Conservation (phyloP, 1,140 invertebrate genomes). For the Ips typographus region DNA sequence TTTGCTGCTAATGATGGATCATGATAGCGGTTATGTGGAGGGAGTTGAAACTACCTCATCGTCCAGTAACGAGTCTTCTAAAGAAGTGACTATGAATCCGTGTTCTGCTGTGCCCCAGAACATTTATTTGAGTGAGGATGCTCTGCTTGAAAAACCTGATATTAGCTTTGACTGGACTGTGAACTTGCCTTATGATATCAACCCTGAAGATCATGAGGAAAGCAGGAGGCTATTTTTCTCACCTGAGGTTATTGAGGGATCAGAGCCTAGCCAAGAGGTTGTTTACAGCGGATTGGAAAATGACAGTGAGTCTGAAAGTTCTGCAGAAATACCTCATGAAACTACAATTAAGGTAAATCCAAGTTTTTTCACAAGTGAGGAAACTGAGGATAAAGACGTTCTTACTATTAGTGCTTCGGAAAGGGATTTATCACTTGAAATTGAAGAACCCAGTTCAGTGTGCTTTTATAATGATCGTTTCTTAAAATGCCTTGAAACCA, state of each 20-base stretch:
- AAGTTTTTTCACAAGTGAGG: too few relatives aligned
- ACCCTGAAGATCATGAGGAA: slow-evolving; percentile 29
- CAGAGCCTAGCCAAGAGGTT: slow-evolving; percentile 33
- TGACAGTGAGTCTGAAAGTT: background rate
- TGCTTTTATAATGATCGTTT: too few relatives aligned
- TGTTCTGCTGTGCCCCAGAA: slow-evolving; percentile 16
- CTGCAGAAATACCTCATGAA: too few relatives aligned
- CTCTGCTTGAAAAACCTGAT: slow-evolving; percentile 44
- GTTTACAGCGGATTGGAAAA: slow-evolving; percentile 39
- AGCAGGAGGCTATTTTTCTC: slow-evolving; percentile 28
- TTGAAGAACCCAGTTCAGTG: too few relatives aligned
- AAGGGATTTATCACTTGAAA: too few relatives aligned
- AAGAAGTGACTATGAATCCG: slow-evolving; percentile 11
- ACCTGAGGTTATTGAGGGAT: slow-evolving; percentile 24
- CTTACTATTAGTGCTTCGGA: too few relatives aligned
- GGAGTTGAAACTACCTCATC: slow-evolving; percentile 35
- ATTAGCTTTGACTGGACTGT: slow-evolving; percentile 10
- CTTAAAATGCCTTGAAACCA: too few relatives aligned
- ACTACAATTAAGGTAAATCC: too few relatives aligned
- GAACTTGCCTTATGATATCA: slow-evolving; percentile 20
- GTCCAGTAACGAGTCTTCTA: slow-evolving; percentile 40
- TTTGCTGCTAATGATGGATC: slow-evolving; percentile 41
- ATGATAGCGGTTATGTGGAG: slow-evolving; percentile 45
- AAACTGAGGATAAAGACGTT: too few relatives aligned
- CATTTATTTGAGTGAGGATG: slow-evolving; percentile 42